Percentiles rank a stretch among this genome's conserved stretches.
Evolutionary conservation across 2,888 invertebrate genomes (phyloP).

Genomic region (Carterocephalus palaemon): DNA sequence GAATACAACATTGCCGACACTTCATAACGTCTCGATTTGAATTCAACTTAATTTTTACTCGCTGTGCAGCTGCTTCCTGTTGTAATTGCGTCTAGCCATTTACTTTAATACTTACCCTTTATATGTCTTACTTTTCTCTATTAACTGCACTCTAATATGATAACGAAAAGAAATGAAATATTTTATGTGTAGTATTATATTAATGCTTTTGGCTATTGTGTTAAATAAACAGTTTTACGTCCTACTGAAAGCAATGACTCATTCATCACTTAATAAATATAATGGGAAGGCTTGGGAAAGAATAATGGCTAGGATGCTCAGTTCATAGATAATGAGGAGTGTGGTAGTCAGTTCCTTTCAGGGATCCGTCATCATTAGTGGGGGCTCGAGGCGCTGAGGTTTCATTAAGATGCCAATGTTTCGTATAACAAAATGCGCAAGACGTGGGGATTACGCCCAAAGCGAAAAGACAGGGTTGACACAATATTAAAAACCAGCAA

Average conservation of each 20-base stretch:
- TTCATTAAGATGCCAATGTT: conserved; percentile 71
- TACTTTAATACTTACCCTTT: no score
- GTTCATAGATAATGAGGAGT: conserved; percentile 67
- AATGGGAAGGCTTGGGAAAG: conserved; percentile 35
- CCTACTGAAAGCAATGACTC: conserved; percentile 4
- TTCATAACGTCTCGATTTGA: no score
- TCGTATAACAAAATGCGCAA: conserved; percentile 49
- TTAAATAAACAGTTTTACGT: conserved; percentile 3
- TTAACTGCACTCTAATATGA: no score
- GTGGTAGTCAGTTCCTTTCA: conserved; percentile 61
- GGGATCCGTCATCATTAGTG: conserved; percentile 72
- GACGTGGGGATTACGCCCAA: conserved; percentile 4
- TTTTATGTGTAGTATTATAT: no score
- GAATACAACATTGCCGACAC: no score
- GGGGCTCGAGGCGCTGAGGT: conserved; percentile 60
- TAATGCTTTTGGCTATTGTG: neutral
- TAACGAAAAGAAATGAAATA: no score
- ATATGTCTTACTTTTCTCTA: no score
- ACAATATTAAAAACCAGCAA: no score
- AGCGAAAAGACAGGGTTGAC: conserved; percentile 2
- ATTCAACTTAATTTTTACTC: neutral
- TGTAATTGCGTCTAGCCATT: neutral
- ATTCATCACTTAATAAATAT: conserved; percentile 20
- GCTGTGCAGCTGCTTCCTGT: conserved; percentile 1
- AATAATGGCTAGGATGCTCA: conserved; percentile 56